Conservation (phyloP, 1,140 invertebrate genomes). For the Halictus rubicundus region DNA sequence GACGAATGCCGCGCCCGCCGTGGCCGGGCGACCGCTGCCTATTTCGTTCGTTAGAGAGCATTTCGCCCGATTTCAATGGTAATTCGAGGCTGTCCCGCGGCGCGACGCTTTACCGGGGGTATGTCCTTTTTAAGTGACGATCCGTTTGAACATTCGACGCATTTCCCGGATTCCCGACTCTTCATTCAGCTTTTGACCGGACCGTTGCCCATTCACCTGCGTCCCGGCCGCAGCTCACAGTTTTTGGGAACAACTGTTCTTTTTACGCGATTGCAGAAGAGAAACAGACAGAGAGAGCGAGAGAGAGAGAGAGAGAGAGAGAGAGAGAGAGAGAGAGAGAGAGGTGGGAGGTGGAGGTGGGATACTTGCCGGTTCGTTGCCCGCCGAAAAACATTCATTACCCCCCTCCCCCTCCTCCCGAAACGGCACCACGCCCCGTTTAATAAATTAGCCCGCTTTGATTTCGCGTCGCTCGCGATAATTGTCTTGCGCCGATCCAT, state of each 20-base stretch:
- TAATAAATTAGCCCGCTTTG: slow-evolving; percentile 26
- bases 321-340: too few species aligned
- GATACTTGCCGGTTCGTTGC: background rate
- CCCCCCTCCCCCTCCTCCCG: too few species aligned
- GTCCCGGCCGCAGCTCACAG: background rate
- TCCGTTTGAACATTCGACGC: slow-evolving; percentile 43
- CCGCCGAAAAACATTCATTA: background rate
- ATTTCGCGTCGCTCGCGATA: background rate
- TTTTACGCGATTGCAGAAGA: background rate
- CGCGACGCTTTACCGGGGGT: slow-evolving; percentile 44
- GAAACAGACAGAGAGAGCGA: too few species aligned
- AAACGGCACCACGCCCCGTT: background rate
- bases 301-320: too few species aligned
- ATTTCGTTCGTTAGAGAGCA: slow-evolving; percentile 50
- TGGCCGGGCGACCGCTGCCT: slow-evolving; percentile 31
- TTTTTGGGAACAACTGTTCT: slow-evolving; percentile 19
- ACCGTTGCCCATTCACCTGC: slow-evolving; percentile 13
- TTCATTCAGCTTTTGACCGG: slow-evolving; percentile 43
- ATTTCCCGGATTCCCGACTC: slow-evolving; percentile 36
- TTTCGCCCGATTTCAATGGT: slow-evolving; percentile 46
- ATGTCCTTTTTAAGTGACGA: slow-evolving; percentile 48
- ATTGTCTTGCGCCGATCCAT: background rate
- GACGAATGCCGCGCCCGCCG: slow-evolving; percentile 14
- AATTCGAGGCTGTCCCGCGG: slow-evolving; percentile 38
- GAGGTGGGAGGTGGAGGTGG: too few species aligned